Evolutionary conservation across 2,797 vertebrate species (phyloP), one percentile per base, ranked within the genome.

Genomic region (Neosalanx taihuensis): DNA sequence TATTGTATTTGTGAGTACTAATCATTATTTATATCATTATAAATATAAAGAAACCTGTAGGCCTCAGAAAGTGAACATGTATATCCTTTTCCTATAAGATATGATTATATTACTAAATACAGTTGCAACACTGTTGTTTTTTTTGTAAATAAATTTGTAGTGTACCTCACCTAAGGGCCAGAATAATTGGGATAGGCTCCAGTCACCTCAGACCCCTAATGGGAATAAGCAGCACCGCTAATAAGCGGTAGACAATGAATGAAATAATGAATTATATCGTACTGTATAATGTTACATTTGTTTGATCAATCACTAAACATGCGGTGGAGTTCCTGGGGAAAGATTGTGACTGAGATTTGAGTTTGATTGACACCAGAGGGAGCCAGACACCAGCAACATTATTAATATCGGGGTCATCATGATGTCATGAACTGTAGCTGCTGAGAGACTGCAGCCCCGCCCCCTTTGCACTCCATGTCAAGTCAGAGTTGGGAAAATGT

Each of bases 321-420:
- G 13, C 5, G 3, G 60, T 30, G 60, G 12, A 3, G 15, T 4
- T 6, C 12, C 58, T 60, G 7, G n/a, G 58, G 10, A 6, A 23
- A 30, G 3, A 29, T 13, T 29, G 58, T 60, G 26, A 7, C 12
- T 15, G 17, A 7, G 29, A 29, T 6, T 13, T 18, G 23, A 17
- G 33, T 30, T 23, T 9, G 58, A 59, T 53, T 75, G 67, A 65
- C 76, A 79, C 1, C 0, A 13, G 81, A 64, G 72, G 79, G 86
- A 76, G 82, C 76, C 74, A 82, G 57, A 84, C 79, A 72, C 79
- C 41, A 46, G 10, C 41, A 46, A 12, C 67, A 77, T 3, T 20
- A 29, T 15, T 46, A 53, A 7, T 18, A 17, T 18, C 6, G 46
- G 6, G 26, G 41, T 53, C 15, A 17, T 30, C 7, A 7, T 23